Percentiles rank a stretch among this genome's conserved stretches.
phyloP scores from a whole-genome alignment of 1,140 invertebrate genomes.

The Megalonaias nervosa region DNA sequence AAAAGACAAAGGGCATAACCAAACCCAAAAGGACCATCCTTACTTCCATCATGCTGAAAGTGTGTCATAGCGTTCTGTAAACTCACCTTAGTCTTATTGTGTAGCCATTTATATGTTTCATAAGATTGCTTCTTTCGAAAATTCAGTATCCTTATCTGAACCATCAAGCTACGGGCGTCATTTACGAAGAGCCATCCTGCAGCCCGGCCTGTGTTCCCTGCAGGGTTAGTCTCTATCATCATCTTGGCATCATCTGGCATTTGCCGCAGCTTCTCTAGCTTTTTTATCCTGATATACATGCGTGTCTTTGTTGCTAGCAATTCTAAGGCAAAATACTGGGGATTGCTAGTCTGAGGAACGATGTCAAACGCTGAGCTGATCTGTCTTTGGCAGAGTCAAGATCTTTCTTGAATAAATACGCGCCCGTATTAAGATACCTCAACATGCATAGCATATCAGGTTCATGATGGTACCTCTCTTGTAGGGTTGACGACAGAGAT shows the following conservation, averaged over 20 bases:
- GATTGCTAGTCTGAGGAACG: neutral
- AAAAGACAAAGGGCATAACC: constrained; percentile 1
- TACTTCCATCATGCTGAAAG: neutral
- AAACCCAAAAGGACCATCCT: constrained; percentile 6
- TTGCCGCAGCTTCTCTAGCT: constrained; percentile 1
- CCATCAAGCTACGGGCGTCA: neutral
- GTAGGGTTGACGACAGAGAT: neutral
- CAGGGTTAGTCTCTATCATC: constrained; percentile 2
- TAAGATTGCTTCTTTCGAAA: neutral
- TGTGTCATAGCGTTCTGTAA: neutral
- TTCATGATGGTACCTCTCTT: neutral
- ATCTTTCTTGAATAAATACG: neutral
- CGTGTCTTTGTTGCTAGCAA: neutral
- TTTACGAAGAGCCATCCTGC: constrained; percentile 15
- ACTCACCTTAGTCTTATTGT: neutral
- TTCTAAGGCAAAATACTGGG: constrained; percentile 12
- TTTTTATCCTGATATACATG: constrained; percentile 1
- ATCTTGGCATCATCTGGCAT: constrained; percentile 9
- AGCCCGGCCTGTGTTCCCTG: constrained; percentile 1
- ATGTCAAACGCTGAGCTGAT: neutral
- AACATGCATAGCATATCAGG: neutral
- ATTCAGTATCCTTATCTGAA: constrained; percentile 11
- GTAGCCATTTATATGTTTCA: neutral
- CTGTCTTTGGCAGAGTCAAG: neutral
- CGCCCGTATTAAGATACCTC: neutral